Evolutionary conservation across 2,113 vertebrate genomes (phyloP), one percentile per base, ranked within the genome.

Genomic region (Heteronetta atricapilla): DNA sequence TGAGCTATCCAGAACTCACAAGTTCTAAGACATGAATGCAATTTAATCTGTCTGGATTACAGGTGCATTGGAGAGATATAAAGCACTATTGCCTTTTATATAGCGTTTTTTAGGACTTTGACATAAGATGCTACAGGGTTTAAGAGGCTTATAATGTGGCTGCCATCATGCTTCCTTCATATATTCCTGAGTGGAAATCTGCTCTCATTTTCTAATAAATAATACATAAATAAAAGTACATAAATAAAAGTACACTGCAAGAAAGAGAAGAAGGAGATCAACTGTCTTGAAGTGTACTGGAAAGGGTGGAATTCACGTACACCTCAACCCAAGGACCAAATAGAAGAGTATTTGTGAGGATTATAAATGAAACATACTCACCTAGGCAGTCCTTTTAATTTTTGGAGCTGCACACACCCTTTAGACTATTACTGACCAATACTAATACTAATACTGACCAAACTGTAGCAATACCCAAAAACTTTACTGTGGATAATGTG

Each of bases 171-270:
- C 62, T 42, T 67, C 50, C 38, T 73, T 60, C 63, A 25, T 1
- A 0, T 50, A 53, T 26, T 93, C 46, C 42, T 53, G 48, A 52
- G 38, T 21, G 38, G 34, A 86, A 93, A 81, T 53, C 23, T 55
- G 44, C 8, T 38, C 31, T 83, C 13, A 14, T 79, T 63, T 79
- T 82, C 69, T 56, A 59, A 76, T 1, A n/a, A n/a, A n/a, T n/a
- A n/a, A n/a, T n/a, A 84, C 28, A 56, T 40, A 90, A 85, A 48
- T n/a, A 77, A 81, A 86, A 64, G 15, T 31, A 84, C 28, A 56
- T 40, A 90, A 85, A 48, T n/a, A 77, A 81, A 86, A 64, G 15
- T 31, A 26, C 26, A 13, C 28, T 58, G 29, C 60, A 83, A 59
- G 63, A 56, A 52, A 63, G 34, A 72, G 42, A 25, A 80, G 20